Evolutionary conservation across 2,888 invertebrate genomes (phyloP).

Genomic region (Branchipolynoe longqiensis): DNA sequence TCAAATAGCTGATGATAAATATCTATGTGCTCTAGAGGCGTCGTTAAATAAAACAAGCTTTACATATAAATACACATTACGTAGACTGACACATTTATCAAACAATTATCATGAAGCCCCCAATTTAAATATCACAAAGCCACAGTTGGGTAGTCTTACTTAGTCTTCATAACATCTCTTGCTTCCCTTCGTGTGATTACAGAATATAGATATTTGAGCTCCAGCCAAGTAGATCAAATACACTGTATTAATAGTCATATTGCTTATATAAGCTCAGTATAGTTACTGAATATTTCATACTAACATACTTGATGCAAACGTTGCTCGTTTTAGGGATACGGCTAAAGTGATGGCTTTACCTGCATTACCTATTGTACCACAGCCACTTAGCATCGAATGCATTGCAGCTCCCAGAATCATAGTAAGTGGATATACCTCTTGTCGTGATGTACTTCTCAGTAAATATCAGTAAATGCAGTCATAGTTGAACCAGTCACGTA

Average conservation of each 20-base stretch:
- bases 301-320: neutral
- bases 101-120: neutral
- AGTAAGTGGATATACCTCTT: too few relatives aligned
- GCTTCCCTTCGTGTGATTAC: neutral
- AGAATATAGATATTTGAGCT: too few relatives aligned
- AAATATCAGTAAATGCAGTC: neutral
- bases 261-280: neutral
- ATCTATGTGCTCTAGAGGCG: too few relatives aligned
- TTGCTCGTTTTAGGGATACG: neutral
- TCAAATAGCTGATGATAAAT: too few relatives aligned
- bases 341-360: constrained; percentile 29
- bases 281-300: neutral
- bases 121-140: neutral
- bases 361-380: neutral
- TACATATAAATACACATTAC: too few relatives aligned
- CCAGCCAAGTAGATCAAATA: too few relatives aligned
- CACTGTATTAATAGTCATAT: neutral
- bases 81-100: neutral
- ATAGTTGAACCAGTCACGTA: neutral
- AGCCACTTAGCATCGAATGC: constrained; percentile 11
- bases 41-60: too few relatives aligned
- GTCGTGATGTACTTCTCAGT: neutral
- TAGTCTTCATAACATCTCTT: neutral
- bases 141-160: neutral
- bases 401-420: constrained; percentile 27